Conservation (phyloP, 1,140 invertebrate species). For the Drosophila truncata region DNA sequence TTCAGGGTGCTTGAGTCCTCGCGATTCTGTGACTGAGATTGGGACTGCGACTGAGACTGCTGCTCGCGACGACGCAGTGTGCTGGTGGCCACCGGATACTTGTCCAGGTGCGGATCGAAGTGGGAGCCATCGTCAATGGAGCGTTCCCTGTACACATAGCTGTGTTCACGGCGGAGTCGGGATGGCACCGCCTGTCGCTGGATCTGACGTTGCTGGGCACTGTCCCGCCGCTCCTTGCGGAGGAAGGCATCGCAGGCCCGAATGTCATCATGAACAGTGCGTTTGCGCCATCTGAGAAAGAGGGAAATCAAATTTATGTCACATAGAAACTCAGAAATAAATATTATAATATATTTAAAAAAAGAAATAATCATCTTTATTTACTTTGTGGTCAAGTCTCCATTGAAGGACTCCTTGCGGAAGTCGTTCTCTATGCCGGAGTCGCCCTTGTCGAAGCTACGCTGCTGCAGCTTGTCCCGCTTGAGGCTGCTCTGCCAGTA, state of each 20-base stretch:
- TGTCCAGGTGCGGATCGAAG: conserved; percentile 87
- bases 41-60: conserved; percentile 32
- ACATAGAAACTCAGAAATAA: neutral
- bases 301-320: too few species aligned
- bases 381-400: conserved; percentile 83
- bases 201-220: conserved; percentile 81
- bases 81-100: conserved; percentile 85
- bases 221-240: conserved; percentile 86
- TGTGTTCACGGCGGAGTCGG: conserved; percentile 83
- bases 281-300: conserved; percentile 76
- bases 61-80: conserved; percentile 66
- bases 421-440: conserved; percentile 93
- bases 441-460: conserved; percentile 87
- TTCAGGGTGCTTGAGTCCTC: conserved; percentile 68
- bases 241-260: conserved; percentile 77
- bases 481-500: conserved; percentile 83
- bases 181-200: conserved; percentile 41
- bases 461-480: conserved; percentile 80
- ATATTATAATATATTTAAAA: conserved; percentile 2
- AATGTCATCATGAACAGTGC: conserved; percentile 74
- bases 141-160: conserved; percentile 88
- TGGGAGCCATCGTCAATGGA: conserved; percentile 88
- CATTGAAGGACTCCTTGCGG: conserved; percentile 89
- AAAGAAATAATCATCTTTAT: neutral
- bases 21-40: conserved; percentile 33